Conservation (phyloP, 2,888 invertebrate species). For the Apomyelois bistriatella region DNA sequence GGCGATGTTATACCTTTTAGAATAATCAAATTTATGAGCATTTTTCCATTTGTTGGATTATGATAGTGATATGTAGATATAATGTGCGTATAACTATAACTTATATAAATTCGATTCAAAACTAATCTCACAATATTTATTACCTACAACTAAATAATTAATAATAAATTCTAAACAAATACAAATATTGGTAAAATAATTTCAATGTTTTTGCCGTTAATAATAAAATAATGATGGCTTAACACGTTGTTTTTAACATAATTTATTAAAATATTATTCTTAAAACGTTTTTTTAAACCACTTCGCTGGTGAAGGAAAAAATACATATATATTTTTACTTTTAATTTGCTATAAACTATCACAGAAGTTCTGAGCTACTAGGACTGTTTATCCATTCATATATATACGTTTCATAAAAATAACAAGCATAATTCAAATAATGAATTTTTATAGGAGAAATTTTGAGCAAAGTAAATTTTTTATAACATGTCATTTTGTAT, state of each 20-base stretch:
- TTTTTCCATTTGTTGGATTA: conserved; percentile 13
- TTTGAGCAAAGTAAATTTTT: not conserved
- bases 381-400: conserved; percentile 15
- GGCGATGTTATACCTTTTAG: no score
- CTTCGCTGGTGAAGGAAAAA: no score
- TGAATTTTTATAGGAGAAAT: not conserved
- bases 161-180: no score
- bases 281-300: no score
- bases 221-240: no score
- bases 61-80: conserved; percentile 35
- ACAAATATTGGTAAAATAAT: no score
- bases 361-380: conserved; percentile 60
- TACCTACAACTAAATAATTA: not conserved
- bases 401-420: not conserved
- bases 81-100: conserved; percentile 7
- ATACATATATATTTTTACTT: no score
- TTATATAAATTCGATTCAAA: not conserved
- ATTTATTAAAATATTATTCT: no score
- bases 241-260: no score
- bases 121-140: not conserved
- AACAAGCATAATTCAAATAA: not conserved
- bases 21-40: no score
- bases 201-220: no score
- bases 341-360: conserved; percentile 35
- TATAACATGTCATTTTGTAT: not conserved